Percentiles rank a stretch among this genome's conserved stretches.
Conservation (phyloP, 2,797 vertebrate genomes). For the Acanthis flammea region DNA sequence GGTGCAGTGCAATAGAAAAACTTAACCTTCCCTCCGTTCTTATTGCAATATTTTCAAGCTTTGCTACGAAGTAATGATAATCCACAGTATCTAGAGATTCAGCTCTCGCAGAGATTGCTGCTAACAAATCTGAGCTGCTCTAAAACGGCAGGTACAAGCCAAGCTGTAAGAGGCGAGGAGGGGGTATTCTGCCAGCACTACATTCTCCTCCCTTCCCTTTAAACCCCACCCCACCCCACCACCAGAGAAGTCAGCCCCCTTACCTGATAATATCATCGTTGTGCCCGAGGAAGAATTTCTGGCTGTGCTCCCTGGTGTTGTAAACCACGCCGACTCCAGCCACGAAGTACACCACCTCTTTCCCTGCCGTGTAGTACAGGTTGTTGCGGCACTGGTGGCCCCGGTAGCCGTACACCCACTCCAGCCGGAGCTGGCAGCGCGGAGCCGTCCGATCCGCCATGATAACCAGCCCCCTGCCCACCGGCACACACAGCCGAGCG, state of each 20-base stretch:
- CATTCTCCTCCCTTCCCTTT: conserved; percentile 41
- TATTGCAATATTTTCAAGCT: neutral
- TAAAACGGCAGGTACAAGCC: neutral
- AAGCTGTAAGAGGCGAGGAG: neutral
- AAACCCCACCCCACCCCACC: conserved; percentile 52
- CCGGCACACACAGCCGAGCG: neutral
- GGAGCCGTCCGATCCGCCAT: conserved; percentile 95
- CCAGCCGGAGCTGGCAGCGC: conserved; percentile 87
- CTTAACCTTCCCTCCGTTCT: neutral
- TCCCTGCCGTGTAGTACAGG: conserved; percentile 91
- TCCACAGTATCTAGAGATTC: neutral
- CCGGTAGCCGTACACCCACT: conserved; percentile 94
- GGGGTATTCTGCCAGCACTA: neutral
- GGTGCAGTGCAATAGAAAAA: neutral
- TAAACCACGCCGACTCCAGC: conserved; percentile 92
- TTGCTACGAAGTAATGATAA: neutral
- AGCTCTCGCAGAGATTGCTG: neutral
- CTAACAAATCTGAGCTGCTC: neutral
- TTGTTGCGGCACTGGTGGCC: conserved; percentile 96
- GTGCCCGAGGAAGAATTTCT: conserved; percentile 94
- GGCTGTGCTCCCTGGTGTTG: conserved; percentile 91
- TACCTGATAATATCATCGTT: conserved; percentile 96
- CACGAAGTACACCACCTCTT: conserved; percentile 94
- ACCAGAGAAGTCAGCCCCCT: conserved; percentile 43
- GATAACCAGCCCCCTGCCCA: conserved; percentile 69